Base-by-base conservation (phyloP, 2,888 invertebrate genomes). In the Timema podura region DNA sequence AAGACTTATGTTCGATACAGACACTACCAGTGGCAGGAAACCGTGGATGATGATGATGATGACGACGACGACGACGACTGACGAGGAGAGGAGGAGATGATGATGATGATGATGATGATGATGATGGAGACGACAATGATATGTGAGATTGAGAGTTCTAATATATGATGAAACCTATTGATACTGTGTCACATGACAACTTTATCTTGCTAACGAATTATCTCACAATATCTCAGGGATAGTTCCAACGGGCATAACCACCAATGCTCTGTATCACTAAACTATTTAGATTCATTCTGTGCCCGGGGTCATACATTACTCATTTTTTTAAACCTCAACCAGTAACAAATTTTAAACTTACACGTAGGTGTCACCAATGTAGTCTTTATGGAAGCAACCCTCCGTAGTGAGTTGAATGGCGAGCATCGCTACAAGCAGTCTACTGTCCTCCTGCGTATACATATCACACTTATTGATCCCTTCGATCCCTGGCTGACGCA, bases 311-410 rank as follows among this genome's bases (percentile, higher is more conserved):
- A n/a, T n/a, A n/a, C n/a, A n/a, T n/a, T n/a, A n/a, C n/a, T n/a
- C n/a, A n/a, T n/a, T n/a, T n/a, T n/a, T n/a, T n/a, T n/a, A n/a
- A n/a, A n/a, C n/a, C n/a, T n/a, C n/a, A n/a, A n/a, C n/a, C n/a
- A n/a, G n/a, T n/a, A n/a, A n/a, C n/a, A n/a, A n/a, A n/a, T n/a
- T n/a, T n/a, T n/a, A n/a, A n/a, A 73, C 70, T 70, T 65, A 74
- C 75, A 73, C 72, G 64, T 70, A 67, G 70, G 74, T 73, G 65
- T 70, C 72, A 45, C 74, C 75, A 69, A 74, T 73, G 59, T 70
- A 72, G 57, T 74, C 72, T 45, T 74, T 71, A 72, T 75, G 73
- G 68, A 75, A 74, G 68, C 75, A 75, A 6, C 75, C 75, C 67
- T 74, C 74, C n/a, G 74, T 72, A 46, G 70, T 69, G 9, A 73